Conservation (phyloP, 2,797 vertebrate species). For the Halcyon chelicuti region DNA sequence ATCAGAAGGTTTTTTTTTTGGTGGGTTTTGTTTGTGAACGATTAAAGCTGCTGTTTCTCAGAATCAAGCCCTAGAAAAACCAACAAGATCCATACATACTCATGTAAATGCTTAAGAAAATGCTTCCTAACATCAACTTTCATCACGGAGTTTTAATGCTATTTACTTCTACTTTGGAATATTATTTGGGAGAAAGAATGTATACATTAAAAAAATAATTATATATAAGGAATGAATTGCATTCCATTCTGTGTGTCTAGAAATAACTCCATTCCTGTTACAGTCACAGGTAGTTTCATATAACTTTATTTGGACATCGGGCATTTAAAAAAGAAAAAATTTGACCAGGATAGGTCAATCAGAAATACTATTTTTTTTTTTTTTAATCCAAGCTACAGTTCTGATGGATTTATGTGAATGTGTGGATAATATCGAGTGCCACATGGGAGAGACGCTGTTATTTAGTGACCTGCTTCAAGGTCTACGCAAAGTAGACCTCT, state of each 20-base stretch:
- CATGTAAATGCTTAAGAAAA: background rate
- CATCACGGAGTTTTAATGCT: background rate
- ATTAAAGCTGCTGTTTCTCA: slow-evolving; percentile 61
- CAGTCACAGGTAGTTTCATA: background rate
- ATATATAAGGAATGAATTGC: background rate
- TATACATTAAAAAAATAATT: background rate
- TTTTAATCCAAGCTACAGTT: background rate
- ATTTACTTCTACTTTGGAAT: background rate
- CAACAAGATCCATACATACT: background rate
- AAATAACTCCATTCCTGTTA: background rate
- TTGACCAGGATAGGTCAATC: background rate
- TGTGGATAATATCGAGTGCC: background rate
- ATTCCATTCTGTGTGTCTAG: background rate
- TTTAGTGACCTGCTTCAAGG: background rate
- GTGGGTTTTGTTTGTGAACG: background rate
- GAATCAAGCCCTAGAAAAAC: slow-evolving; percentile 13
- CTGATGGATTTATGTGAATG: background rate
- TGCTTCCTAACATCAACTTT: background rate
- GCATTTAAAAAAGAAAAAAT: background rate
- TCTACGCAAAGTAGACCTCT: background rate
- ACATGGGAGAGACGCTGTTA: background rate
- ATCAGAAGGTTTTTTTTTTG: slow-evolving; percentile 12
- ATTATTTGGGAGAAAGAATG: background rate
- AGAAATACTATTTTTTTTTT: background rate
- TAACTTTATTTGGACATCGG: background rate